These are phyloP conservation scores for Setipinna tenuifilis DNA, from an alignment of 2,797 vertebrate species.

Conservation along the genomic window DNA sequence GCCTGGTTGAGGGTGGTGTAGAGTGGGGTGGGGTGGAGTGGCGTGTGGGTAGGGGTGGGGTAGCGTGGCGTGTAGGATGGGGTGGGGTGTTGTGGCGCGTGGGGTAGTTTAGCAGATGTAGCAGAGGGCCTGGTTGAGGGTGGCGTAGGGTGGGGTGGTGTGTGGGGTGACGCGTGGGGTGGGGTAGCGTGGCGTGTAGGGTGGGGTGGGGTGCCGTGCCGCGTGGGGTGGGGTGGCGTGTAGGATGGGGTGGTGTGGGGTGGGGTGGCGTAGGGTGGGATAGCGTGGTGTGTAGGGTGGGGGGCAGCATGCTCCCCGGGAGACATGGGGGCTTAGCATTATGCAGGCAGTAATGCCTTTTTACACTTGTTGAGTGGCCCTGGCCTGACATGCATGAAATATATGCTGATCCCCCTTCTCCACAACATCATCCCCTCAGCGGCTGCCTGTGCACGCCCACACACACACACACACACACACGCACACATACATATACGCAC, in stretches of 20 bases:
- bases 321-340: neutral
- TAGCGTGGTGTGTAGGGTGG: neutral
- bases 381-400: slow-evolving; percentile 29
- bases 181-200: neutral
- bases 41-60: neutral
- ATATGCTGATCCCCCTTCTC: slow-evolving; percentile 4
- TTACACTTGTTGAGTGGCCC: slow-evolving; percentile 28
- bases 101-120: too few relatives aligned
- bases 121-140: too few relatives aligned
- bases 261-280: neutral
- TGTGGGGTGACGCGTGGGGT: neutral
- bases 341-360: neutral
- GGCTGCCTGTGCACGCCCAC: neutral
- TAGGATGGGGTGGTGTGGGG: neutral
- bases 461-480: neutral
- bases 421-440: slow-evolving; percentile 19
- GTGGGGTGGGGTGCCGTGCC: neutral
- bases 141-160: neutral
- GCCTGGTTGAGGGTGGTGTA: neutral
- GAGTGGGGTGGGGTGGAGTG: neutral
- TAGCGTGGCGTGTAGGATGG: neutral
- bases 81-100: too few relatives aligned
- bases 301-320: neutral
- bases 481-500: neutral
- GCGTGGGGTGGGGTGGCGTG: neutral